These are phyloP conservation scores for Lytechinus pictus DNA, from an alignment of 35 echinoderm and acorn worm species.

Conservation along the genomic window DNA sequence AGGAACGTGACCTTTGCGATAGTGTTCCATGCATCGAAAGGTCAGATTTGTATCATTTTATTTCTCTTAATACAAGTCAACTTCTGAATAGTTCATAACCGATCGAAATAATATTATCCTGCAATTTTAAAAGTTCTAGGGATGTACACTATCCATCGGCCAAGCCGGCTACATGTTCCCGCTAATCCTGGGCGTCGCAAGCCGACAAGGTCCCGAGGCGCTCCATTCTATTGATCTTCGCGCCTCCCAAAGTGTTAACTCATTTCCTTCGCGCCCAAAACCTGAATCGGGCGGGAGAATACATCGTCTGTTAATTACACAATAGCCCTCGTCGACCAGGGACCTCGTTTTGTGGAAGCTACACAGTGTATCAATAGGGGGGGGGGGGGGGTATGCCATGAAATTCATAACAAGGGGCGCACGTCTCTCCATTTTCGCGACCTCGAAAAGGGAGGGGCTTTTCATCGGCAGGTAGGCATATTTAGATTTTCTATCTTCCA, in stretches of 20 bases:
- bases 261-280: constrained; percentile 43
- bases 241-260: constrained; percentile 41
- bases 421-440: too few species aligned
- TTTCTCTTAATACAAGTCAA: background rate
- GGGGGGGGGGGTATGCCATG: background rate
- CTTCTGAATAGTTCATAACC: constrained; percentile 1
- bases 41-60: background rate
- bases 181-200: background rate
- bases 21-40: background rate
- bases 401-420: background rate
- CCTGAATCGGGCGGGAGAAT: background rate
- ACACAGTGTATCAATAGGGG: background rate
- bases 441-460: too few species aligned
- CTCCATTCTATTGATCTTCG: background rate
- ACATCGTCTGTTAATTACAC: constrained; percentile 43
- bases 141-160: background rate
- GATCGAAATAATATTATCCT: constrained; percentile 10
- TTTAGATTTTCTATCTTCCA: too few species aligned
- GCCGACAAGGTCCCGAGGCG: constrained; percentile 38
- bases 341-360: background rate
- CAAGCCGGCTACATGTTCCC: background rate
- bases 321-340: constrained; percentile 18
- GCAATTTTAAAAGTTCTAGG: constrained; percentile 3
- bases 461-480: too few species aligned
- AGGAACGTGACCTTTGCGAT: background rate